Conservation (phyloP, 2,113 vertebrate genomes). For the Oriolus oriolus region DNA sequence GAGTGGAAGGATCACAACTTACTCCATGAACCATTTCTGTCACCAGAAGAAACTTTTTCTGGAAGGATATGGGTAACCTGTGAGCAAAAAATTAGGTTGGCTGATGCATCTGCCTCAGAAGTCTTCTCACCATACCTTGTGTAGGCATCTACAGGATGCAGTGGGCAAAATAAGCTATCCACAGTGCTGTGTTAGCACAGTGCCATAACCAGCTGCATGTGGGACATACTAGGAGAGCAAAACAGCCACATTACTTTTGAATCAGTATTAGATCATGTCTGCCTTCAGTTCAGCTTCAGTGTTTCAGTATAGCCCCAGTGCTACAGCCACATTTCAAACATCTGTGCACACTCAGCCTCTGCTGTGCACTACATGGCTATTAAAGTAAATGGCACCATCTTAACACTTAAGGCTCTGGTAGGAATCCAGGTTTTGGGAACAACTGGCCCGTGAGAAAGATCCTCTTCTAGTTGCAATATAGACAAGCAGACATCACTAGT, state of each 20-base stretch:
- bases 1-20: neutral
- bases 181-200: neutral
- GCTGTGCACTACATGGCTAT: neutral
- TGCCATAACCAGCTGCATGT: neutral
- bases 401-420: neutral
- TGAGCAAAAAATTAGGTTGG: neutral
- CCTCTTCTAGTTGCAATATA: neutral
- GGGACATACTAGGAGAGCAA: neutral
- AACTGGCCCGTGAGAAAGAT: neutral
- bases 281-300: neutral
- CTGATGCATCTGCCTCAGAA: neutral
- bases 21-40: neutral
- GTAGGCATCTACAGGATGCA: neutral
- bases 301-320: neutral
- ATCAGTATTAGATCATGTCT: neutral
- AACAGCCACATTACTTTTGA: neutral
- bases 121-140: neutral
- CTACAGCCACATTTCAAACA: neutral
- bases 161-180: neutral
- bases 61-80: neutral
- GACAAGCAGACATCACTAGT: neutral
- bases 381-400: neutral
- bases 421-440: neutral
- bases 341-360: neutral
- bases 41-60: neutral